These are phyloP conservation scores for Ceramica pisi DNA, from an alignment of 2,888 invertebrate species.

Conservation along the genomic window DNA sequence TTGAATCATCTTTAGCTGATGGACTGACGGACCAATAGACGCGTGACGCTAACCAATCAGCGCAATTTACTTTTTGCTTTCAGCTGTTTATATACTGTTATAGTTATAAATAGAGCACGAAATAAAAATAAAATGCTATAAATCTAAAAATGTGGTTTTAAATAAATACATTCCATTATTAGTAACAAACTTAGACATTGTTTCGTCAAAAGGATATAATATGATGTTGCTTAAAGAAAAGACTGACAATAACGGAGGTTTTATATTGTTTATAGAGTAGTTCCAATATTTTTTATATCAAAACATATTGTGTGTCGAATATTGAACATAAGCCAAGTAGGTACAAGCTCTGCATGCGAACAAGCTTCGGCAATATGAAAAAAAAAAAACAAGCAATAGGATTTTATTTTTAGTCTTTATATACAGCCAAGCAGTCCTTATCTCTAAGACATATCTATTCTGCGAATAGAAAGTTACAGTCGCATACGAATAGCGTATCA, in stretches of 20 bases:
- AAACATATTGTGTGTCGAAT: conserved; percentile 12
- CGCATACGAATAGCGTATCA: conserved; percentile 54
- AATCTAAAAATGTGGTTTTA: not conserved
- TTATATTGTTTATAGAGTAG: not conserved
- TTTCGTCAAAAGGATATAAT: not conserved
- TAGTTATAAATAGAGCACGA: conserved; percentile 3
- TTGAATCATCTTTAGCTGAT: conserved; percentile 14
- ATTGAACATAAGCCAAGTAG: conserved; percentile 14
- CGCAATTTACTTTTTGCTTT: conserved; percentile 1
- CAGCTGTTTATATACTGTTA: not conserved
- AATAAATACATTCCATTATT: not conserved
- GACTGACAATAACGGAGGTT: not conserved
- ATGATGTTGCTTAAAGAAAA: not conserved
- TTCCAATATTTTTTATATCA: not conserved
- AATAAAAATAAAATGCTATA: not conserved
- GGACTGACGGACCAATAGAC: not conserved
- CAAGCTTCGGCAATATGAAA: conserved; percentile 22
- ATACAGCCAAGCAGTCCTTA: conserved; percentile 30
- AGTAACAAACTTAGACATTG: not conserved
- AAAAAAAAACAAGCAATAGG: conserved; percentile 41
- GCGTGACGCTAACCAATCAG: conserved; percentile 8
- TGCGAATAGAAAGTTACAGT: conserved; percentile 66
- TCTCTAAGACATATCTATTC: conserved; percentile 56
- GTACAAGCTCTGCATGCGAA: conserved; percentile 25
- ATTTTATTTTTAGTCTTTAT: conserved; percentile 34